A percentile compares a stretch with the other conserved stretches of the same genome.
Evolutionary conservation across 2,888 invertebrate genomes (phyloP).

Genomic region (Lypha dubia): DNA sequence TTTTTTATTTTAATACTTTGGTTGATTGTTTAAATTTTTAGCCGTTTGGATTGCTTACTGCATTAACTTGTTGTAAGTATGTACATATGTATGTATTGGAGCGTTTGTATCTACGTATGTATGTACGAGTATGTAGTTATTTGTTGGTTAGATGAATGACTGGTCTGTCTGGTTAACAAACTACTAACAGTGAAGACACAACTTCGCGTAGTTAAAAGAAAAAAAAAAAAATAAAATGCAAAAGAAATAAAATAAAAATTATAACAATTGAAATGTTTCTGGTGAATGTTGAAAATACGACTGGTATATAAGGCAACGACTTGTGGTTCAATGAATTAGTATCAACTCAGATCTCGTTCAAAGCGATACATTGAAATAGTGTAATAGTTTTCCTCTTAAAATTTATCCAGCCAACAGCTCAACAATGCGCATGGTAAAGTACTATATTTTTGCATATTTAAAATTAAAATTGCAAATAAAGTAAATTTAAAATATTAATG

Average conservation of each 20-base stretch:
- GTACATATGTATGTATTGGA: neutral
- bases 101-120: neutral
- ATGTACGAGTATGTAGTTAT: neutral
- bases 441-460: neutral
- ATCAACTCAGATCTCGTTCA: constrained; percentile 83
- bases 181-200: constrained; percentile 48
- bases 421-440: constrained; percentile 84
- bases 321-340: constrained; percentile 81
- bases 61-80: constrained; percentile 27
- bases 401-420: constrained; percentile 81
- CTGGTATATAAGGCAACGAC: constrained; percentile 83
- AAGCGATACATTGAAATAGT: constrained; percentile 81
- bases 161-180: constrained; percentile 33
- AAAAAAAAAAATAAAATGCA: constrained; percentile 40
- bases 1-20: neutral
- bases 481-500: neutral
- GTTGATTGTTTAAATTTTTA: constrained; percentile 42
- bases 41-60: constrained; percentile 19
- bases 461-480: neutral
- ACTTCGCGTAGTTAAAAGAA: constrained; percentile 43
- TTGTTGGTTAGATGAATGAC: constrained; percentile 38
- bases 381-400: constrained; percentile 79
- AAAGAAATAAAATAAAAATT: constrained; percentile 16
- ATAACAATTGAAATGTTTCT: constrained; percentile 66
- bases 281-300: constrained; percentile 79